Evolutionary conservation across 2,888 invertebrate genomes (phyloP).

Genomic region (Folsomia candida): DNA sequence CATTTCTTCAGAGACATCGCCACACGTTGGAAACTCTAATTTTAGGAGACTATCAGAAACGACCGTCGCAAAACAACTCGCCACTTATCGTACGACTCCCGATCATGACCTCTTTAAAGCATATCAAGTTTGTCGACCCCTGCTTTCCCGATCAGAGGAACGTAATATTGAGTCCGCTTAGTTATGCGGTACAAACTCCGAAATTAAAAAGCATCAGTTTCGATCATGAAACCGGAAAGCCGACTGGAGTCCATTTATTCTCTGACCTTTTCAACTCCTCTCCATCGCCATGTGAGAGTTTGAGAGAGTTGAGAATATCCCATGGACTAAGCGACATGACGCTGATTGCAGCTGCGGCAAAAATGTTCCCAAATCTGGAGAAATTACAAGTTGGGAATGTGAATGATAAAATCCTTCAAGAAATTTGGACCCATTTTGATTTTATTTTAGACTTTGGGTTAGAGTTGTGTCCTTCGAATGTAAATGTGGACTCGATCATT

Average conservation of each 20-base stretch:
- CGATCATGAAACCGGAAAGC: conserved; percentile 35
- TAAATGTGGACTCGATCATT: conserved; percentile 35
- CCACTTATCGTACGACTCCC: conserved; percentile 29
- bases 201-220: conserved; percentile 22
- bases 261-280: conserved; percentile 31
- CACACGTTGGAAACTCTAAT: conserved; percentile 22
- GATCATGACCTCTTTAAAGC: conserved; percentile 20
- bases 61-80: conserved; percentile 17
- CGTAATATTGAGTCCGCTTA: conserved; percentile 29
- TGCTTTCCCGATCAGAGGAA: conserved; percentile 36
- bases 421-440: conserved; percentile 27
- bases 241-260: conserved; percentile 35
- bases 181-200: conserved; percentile 30
- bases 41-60: conserved; percentile 39
- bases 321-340: conserved; percentile 30
- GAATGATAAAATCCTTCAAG: conserved; percentile 27
- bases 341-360: conserved; percentile 23
- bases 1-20: conserved; percentile 22
- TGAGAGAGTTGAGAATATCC: conserved; percentile 29
- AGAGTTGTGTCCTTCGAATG: conserved; percentile 26
- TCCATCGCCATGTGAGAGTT: conserved; percentile 20
- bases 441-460: conserved; percentile 21
- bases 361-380: conserved; percentile 36
- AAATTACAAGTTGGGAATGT: conserved; percentile 20
- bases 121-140: conserved; percentile 31